Evolutionary conservation across 2,113 vertebrate species (phyloP), one percentile per base, ranked within the genome.

Genomic region (Polypterus senegalus): DNA sequence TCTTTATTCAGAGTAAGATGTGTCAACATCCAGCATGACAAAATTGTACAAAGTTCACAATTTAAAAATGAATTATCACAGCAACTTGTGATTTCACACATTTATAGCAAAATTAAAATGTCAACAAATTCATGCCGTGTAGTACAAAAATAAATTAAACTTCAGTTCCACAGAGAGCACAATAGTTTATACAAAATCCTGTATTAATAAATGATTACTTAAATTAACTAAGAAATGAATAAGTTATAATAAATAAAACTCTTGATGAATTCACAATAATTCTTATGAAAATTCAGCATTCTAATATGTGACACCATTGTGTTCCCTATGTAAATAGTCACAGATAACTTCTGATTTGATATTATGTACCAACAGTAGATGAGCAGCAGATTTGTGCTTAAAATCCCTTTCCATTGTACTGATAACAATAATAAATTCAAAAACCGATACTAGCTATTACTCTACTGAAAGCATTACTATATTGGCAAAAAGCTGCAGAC

Each of bases 131-230:
- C 94, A 98, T 98, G 96, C 96, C 85, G 94, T 92, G 93, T 97
- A 84, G 93, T 97, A 98, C 92, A 98, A 98, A 98, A 98, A 98
- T 98, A 98, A 98, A 97, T 95, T 88, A 97, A 94, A 97, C 94
- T 92, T 94, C 93, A 94, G 92, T 94, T 94, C 91, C 94, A 97
- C 94, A 97, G 92, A 95, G 92, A 97, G 92, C 96, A 97, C 94
- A 84, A 91, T 94, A 94, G 89, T 97, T 94, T 92, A 90, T 97
- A 98, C 96, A 97, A 98, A 98, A 97, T 93, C 93, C 90, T 85
- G 90, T 97, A 91, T 92, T 93, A 86, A 90, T 94, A 89, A 89
- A 97, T 93, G 92, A 89, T 88, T 89, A 92, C 91, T 92, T 89
- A 96, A 93, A 90, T 91, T 86, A 93, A 92, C 85, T 90, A 90